Conservation (phyloP, 1,140 invertebrate genomes). For the Trialeurodes vaporariorum region DNA sequence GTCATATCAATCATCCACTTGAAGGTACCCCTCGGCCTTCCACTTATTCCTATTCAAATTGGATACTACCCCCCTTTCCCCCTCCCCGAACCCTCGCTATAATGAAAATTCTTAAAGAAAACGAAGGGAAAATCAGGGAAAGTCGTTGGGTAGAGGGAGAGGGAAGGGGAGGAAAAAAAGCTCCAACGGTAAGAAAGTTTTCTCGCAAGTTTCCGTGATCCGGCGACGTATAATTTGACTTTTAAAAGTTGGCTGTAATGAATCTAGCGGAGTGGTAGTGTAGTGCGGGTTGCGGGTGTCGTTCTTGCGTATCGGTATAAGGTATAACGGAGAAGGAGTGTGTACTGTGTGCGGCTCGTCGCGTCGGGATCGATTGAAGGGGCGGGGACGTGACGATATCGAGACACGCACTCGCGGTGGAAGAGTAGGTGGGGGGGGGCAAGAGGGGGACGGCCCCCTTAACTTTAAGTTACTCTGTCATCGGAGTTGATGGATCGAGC, state of each 20-base stretch:
- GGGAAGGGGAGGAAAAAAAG: background rate
- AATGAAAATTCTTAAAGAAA: too few species aligned
- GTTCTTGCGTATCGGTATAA: background rate
- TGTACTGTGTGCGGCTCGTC: background rate
- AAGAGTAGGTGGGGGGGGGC: too few species aligned
- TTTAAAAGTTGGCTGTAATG: background rate
- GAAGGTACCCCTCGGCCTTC: background rate
- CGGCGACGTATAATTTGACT: background rate
- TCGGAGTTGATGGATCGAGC: too few species aligned
- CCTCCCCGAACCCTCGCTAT: too few species aligned
- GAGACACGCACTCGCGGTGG: background rate
- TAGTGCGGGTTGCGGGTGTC: background rate
- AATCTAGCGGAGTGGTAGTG: background rate
- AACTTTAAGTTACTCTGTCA: too few species aligned
- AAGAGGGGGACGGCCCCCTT: too few species aligned
- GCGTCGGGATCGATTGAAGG: background rate
- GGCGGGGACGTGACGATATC: background rate
- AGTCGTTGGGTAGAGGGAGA: too few species aligned
- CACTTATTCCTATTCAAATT: background rate
- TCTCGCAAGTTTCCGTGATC: background rate
- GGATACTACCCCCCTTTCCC: background rate
- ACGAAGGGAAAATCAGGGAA: too few species aligned
- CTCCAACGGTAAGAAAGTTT: background rate
- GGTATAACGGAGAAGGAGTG: background rate
- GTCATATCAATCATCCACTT: background rate